Evolutionary conservation across 2,888 invertebrate genomes (phyloP).

Genomic region (Ophion ventricosus): DNA sequence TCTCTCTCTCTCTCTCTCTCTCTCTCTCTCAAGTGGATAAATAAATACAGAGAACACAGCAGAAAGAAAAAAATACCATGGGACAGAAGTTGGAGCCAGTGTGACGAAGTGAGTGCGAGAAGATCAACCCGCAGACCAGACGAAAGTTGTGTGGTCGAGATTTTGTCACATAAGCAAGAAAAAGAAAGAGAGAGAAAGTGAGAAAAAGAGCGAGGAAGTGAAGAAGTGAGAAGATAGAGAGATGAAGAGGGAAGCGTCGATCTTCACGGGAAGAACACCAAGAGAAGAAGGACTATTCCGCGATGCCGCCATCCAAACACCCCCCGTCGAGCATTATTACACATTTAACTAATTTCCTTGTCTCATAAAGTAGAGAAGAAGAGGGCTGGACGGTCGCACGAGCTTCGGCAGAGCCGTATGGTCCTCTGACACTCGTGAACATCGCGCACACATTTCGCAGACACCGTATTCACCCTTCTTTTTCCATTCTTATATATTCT

Average conservation of each 20-base stretch:
- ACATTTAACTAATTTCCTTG: conserved; percentile 81
- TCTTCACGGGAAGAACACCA: conserved; percentile 37
- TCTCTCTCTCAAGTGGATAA: conserved; percentile 34
- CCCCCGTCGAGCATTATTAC: conserved; percentile 78
- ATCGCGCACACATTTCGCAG: conserved; percentile 29
- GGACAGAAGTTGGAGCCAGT: conserved; percentile 32
- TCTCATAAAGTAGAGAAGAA: conserved; percentile 79
- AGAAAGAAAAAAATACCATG: neutral
- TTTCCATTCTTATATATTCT: conserved; percentile 16
- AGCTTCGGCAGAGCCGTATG: conserved; percentile 44
- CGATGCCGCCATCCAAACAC: conserved; percentile 67
- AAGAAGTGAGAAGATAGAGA: neutral
- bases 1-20: too few species aligned
- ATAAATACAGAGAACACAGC: conserved; percentile 53
- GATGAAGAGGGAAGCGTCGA: conserved; percentile 52
- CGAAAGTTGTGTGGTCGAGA: too few species aligned
- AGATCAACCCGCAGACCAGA: neutral
- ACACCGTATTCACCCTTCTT: conserved; percentile 18
- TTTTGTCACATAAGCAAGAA: conserved; percentile 5
- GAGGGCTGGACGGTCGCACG: conserved; percentile 50
- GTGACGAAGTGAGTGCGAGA: conserved; percentile 48
- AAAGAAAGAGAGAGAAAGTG: conserved; percentile 10
- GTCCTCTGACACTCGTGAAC: conserved; percentile 67
- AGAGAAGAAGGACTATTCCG: conserved; percentile 56
- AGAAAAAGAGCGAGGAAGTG: conserved; percentile 17